Base-by-base conservation (phyloP, 1,140 invertebrate genomes). In the Drosophila leontia region DNA sequence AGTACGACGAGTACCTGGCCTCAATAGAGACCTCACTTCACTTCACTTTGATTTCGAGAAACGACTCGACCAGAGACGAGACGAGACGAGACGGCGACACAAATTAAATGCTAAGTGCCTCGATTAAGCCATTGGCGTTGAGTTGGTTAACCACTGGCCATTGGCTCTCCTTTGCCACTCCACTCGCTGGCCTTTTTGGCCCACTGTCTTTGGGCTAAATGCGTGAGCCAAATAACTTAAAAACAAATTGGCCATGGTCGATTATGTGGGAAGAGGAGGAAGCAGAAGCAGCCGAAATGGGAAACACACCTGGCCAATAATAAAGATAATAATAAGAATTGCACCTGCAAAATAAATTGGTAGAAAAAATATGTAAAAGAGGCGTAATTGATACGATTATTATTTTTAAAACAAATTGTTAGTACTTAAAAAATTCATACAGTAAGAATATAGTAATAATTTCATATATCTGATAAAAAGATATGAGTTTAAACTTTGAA, bases 71-170 rank as follows among this genome's bases (percentile, higher is more conserved):
- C 26, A 50, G 26, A 68, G 69, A 61, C 62, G 50, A 58, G 51
- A n/a, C n/a, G n/a, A n/a, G n/a, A 74, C 60, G 29, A 37, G 34
- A 72, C 44, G 48, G 42, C 50, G 58, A 78, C 78, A 81, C 82
- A 81, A 84, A 90, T 88, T 84, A 78, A 90, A 90, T 90, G 80
- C 80, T 76, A 88, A 84, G 80, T 83, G 84, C 80, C 84, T 78
- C 82, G 82, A 88, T 86, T 88, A 88, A 65, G 68, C 72, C 59
- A 63, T 57, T 60, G 35, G 50, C 69, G 67, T 68, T 80, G 82
- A 67, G 59, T 68, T 75, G 48, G 59, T 57, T 56, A 71, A 47
- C 64, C 44, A 51, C 58, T 42, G 51, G 62, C 19, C 29, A 53
- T 34, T 42, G 47, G 57, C 58, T 62, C 35, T 13, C 32, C 55